Evolutionary conservation across 2,113 vertebrate genomes (phyloP).

Genomic region (Zosterops japonicus): DNA sequence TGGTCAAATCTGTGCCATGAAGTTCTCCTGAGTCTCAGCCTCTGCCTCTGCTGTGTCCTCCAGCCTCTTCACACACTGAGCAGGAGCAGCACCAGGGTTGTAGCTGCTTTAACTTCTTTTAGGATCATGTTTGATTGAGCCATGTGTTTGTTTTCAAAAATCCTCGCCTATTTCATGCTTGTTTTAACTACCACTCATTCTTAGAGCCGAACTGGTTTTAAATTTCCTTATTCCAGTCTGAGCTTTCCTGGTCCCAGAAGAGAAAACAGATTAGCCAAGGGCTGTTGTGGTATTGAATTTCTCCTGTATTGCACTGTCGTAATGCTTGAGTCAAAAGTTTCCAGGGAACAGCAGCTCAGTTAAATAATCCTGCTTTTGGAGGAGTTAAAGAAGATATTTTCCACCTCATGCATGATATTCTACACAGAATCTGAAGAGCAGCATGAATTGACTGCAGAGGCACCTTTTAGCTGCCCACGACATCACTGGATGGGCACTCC

Average conservation of each 20-base stretch:
- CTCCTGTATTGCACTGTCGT: not conserved
- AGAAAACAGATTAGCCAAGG: not conserved
- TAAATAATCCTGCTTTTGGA: not conserved
- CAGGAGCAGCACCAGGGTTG: fast-evolving
- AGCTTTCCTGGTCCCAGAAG: not conserved
- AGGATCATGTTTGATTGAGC: not conserved
- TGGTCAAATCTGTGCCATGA: not conserved
- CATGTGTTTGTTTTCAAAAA: not conserved
- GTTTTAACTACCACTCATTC: not conserved
- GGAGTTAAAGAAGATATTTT: not conserved
- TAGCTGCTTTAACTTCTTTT: not conserved
- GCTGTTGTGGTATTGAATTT: not conserved
- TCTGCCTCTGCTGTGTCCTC: not conserved
- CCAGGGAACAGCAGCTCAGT: not conserved
- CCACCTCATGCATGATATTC: not conserved
- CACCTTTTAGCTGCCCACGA: not conserved
- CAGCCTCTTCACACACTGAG: fast-evolving
- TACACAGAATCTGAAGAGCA: not conserved
- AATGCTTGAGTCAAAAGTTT: not conserved
- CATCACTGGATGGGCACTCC: fast-evolving
- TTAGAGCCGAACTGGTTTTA: not conserved
- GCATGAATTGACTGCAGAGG: not conserved
- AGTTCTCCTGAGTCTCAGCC: not conserved
- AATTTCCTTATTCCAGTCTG: not conserved
- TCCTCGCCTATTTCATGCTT: not conserved